A percentile compares a stretch with the other conserved stretches of the same genome.
These are phyloP conservation scores for Macheiramphus alcinus DNA, from an alignment of 2,113 vertebrate species.

Conservation along the genomic window DNA sequence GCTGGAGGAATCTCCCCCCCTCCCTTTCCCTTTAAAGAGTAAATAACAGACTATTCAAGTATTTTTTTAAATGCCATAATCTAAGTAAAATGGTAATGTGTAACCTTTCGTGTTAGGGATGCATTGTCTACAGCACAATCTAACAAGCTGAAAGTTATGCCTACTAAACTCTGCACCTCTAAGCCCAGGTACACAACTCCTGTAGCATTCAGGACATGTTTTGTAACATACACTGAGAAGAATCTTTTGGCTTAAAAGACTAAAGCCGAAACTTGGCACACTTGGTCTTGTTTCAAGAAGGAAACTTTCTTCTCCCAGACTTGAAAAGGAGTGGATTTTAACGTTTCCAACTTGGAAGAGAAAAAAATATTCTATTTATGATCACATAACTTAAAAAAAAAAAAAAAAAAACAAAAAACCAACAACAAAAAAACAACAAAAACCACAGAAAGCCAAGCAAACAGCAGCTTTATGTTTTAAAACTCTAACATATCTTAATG, in stretches of 20 bases:
- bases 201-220: neutral
- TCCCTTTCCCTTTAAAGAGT: neutral
- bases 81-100: neutral
- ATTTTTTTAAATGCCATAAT: neutral
- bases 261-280: neutral
- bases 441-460: neutral
- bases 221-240: neutral
- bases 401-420: neutral
- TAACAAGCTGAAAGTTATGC: neutral
- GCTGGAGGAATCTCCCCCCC: neutral
- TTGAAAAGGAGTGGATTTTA: neutral
- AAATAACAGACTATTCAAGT: neutral
- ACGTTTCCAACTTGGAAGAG: neutral
- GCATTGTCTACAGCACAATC: neutral
- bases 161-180: neutral
- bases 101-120: neutral
- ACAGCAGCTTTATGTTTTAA: neutral
- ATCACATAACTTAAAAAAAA: neutral
- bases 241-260: neutral
- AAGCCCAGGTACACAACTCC: neutral
- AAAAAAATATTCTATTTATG: neutral
- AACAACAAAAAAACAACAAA: neutral
- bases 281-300: neutral
- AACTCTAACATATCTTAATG: neutral
- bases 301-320: slow-evolving; percentile 13